Evolutionary conservation across 2,113 vertebrate genomes (phyloP).

Genomic region (Copsychus sechellarum): DNA sequence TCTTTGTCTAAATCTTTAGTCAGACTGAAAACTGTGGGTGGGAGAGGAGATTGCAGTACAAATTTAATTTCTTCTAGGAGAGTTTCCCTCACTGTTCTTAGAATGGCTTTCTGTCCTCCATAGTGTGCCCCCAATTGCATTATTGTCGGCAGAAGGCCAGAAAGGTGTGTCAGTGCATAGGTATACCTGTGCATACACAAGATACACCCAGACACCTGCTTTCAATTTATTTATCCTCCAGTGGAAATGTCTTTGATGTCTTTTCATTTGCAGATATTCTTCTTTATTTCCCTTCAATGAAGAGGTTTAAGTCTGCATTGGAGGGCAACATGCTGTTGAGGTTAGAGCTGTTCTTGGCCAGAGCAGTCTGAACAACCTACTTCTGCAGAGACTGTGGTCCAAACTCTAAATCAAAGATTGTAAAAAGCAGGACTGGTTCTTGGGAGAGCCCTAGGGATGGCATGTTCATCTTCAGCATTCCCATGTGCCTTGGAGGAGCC

Average conservation of each 20-base stretch:
- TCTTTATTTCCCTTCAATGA: neutral
- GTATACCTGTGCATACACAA: accelerated
- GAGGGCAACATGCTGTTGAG: neutral
- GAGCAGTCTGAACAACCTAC: neutral
- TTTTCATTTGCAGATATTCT: neutral
- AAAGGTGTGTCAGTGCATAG: accelerated
- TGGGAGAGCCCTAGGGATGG: neutral
- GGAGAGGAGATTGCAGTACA: neutral
- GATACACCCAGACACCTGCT: neutral
- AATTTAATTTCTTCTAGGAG: neutral
- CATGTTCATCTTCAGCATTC: neutral
- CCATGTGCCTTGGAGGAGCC: neutral
- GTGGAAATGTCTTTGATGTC: neutral
- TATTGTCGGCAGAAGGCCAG: neutral
- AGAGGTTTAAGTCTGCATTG: neutral
- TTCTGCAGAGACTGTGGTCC: neutral
- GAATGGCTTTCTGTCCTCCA: neutral
- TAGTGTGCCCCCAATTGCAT: neutral
- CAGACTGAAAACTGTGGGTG: neutral
- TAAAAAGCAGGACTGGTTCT: neutral
- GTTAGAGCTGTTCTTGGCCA: neutral
- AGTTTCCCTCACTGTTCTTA: neutral
- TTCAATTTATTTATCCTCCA: neutral
- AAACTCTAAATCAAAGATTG: neutral
- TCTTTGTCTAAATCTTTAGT: neutral